These are phyloP conservation scores for Telenomus remus DNA, from an alignment of 1,140 invertebrate species.

Conservation along the genomic window DNA sequence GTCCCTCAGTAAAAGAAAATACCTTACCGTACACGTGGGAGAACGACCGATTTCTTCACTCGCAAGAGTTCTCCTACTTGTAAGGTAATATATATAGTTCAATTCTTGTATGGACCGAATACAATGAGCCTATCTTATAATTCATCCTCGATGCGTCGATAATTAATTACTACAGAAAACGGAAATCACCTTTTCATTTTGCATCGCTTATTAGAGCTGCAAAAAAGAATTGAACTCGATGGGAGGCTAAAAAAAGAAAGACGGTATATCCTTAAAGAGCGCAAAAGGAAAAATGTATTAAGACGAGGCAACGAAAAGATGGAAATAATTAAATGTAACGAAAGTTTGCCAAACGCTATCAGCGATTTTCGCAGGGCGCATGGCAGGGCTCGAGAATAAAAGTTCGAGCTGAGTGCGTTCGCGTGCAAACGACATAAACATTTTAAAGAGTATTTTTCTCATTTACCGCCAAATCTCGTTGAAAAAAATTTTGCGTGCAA, in stretches of 20 bases:
- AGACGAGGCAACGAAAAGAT: conserved; percentile 55
- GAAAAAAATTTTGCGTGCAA: conserved; percentile 61
- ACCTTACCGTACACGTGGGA: too few relatives aligned
- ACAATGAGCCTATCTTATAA: too few relatives aligned
- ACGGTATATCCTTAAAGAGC: conserved; percentile 33
- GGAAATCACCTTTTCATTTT: conserved; percentile 41
- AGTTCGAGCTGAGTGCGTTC: conserved; percentile 47
- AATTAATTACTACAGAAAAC: conserved; percentile 44
- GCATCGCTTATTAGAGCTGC: conserved; percentile 18
- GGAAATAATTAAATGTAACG: conserved; percentile 72
- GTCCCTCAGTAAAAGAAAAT: too few relatives aligned
- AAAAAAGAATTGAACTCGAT: conserved; percentile 16
- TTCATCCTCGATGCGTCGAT: conserved; percentile 15
- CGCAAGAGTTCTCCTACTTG: too few relatives aligned
- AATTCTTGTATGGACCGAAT: too few relatives aligned
- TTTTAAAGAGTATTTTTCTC: conserved; percentile 64
- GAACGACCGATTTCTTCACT: too few relatives aligned
- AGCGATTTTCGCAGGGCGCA: conserved; percentile 61
- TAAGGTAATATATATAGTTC: too few relatives aligned
- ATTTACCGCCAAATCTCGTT: conserved; percentile 62
- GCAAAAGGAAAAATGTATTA: not conserved
- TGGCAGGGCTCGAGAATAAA: conserved; percentile 49
- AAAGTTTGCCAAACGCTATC: conserved; percentile 67
- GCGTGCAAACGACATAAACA: conserved; percentile 65
- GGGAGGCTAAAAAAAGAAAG: conserved; percentile 21